phyloP scores from a whole-genome alignment of 2,797 vertebrate genomes.

The Muscicapa comitata region DNA sequence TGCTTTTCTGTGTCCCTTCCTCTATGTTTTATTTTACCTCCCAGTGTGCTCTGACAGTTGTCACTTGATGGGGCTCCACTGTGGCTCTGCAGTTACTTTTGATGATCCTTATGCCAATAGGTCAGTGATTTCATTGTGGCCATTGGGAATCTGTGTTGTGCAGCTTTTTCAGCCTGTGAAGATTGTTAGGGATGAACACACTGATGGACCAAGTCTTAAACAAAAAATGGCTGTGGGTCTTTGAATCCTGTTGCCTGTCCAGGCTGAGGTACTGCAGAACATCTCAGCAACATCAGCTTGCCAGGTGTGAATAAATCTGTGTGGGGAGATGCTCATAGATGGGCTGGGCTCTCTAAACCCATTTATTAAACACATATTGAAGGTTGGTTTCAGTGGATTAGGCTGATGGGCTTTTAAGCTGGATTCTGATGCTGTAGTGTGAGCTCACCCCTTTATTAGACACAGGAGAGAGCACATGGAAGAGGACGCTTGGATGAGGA shows the following conservation, averaged over 20 bases:
- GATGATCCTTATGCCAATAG: neutral
- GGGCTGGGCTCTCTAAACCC: neutral
- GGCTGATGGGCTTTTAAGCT: slow-evolving; percentile 35
- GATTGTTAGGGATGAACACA: neutral
- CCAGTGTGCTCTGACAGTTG: neutral
- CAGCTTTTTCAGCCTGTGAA: neutral
- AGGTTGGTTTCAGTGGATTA: slow-evolving; percentile 28
- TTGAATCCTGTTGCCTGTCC: neutral
- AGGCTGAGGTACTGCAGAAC: neutral
- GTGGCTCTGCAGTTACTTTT: neutral
- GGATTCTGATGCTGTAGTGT: slow-evolving; percentile 14
- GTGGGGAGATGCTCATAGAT: neutral
- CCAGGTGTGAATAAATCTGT: neutral
- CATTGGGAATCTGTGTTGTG: neutral
- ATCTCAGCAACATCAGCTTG: neutral
- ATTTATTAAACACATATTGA: neutral
- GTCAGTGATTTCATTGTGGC: neutral
- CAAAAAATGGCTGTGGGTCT: neutral
- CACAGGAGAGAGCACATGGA: slow-evolving; percentile 6
- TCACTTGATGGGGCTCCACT: neutral
- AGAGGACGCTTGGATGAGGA: slow-evolving; percentile 24
- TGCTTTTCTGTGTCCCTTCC: neutral
- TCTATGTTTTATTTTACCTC: neutral
- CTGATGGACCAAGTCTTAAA: neutral
- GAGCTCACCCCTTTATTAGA: slow-evolving; percentile 49